Conservation (phyloP, 2,888 invertebrate species). For the Drosophila suboccidentalis region DNA sequence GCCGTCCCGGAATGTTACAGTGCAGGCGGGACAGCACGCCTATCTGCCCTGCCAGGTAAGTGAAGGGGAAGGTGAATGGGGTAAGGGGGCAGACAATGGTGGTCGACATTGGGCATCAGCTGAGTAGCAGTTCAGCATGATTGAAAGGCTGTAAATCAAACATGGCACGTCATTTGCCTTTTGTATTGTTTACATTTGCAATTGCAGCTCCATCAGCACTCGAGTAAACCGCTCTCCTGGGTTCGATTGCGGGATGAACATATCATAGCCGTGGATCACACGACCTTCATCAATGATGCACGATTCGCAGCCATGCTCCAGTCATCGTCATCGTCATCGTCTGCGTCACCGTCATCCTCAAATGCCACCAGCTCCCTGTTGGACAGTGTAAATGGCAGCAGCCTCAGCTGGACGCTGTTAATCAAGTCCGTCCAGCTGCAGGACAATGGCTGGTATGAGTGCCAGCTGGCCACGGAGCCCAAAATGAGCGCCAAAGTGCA, state of each 20-base stretch:
- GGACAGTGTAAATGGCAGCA: constrained; percentile 90
- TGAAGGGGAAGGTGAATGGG: constrained; percentile 24
- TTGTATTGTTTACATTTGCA: constrained; percentile 6
- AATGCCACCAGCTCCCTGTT: constrained; percentile 29
- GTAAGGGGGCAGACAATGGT: neutral
- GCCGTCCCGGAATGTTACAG: constrained; percentile 92
- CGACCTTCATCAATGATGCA: constrained; percentile 96
- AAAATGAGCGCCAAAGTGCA: constrained; percentile 96
- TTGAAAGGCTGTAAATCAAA: constrained; percentile 43
- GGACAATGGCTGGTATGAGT: constrained; percentile 96
- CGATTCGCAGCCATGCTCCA: constrained; percentile 91
- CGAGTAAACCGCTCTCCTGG: constrained; percentile 94
- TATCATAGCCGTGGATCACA: constrained; percentile 93
- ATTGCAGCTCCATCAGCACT: constrained; percentile 81
- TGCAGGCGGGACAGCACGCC: constrained; percentile 95
- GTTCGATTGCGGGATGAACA: constrained; percentile 95
- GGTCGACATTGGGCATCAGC: constrained; percentile 13
- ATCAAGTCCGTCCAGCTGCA: constrained; percentile 94
- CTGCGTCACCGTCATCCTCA: constrained; percentile 16
- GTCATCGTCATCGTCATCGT: constrained; percentile 36
- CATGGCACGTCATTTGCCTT: neutral
- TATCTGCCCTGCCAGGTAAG: constrained; percentile 94
- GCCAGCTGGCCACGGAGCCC: constrained; percentile 97
- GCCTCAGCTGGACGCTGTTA: constrained; percentile 94
- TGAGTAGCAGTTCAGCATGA: constrained; percentile 37